Conservation (phyloP, 2,113 vertebrate species). For the Pituophis catenifer region DNA sequence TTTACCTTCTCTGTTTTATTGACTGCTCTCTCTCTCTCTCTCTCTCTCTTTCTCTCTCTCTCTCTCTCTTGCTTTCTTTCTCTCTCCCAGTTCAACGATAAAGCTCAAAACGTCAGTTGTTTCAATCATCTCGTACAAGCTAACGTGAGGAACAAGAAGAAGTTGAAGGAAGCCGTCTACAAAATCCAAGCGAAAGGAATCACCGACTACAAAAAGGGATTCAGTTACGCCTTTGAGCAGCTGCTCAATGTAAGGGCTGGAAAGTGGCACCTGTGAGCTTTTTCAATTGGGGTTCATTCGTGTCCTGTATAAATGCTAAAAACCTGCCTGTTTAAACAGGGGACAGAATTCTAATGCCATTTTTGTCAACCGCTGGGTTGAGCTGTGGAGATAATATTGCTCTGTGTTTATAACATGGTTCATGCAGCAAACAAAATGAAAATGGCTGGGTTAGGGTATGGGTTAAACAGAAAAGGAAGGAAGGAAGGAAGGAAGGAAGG, state of each 20-base stretch:
- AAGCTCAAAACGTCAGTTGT: constrained; percentile 92
- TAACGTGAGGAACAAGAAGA: constrained; percentile 97
- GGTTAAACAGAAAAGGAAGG: too few species aligned
- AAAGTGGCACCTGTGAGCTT: background rate
- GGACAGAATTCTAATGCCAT: background rate
- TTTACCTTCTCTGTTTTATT: background rate
- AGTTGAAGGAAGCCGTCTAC: constrained; percentile 93
- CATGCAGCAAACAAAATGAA: background rate
- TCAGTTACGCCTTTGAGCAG: constrained; percentile 96
- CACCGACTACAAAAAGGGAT: constrained; percentile 96
- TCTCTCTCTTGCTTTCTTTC: too few species aligned
- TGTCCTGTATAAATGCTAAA: fast-evolving
- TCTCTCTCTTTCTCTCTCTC: too few species aligned
- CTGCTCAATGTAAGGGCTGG: constrained; percentile 84
- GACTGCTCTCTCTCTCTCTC: background rate
- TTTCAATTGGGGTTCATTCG: background rate
- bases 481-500: too few species aligned
- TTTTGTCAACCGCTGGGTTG: background rate
- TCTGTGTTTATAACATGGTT: background rate
- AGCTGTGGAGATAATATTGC: background rate
- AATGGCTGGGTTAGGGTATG: too few species aligned
- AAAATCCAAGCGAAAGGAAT: constrained; percentile 97
- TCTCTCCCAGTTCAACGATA: constrained; percentile 87
- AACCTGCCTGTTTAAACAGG: background rate
- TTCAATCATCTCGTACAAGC: constrained; percentile 97